A percentile compares a stretch with the other conserved stretches of the same genome.
Conservation (phyloP, 2,797 vertebrate species). For the Gymnopithys bicolor region DNA sequence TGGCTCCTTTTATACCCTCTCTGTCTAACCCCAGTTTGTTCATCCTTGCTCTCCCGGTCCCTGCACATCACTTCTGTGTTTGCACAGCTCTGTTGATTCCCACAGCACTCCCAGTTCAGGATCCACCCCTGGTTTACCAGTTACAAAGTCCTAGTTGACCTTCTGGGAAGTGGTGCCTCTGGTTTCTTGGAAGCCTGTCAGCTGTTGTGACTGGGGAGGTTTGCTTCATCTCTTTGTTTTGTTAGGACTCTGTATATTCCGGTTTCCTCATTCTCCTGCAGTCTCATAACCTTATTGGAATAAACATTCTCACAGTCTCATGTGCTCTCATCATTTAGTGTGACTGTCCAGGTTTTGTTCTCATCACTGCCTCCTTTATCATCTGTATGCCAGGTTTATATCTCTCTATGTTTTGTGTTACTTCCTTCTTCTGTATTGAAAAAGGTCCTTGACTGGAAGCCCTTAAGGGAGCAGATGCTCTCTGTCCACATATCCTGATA, state of each 20-base stretch:
- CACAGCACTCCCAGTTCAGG: background rate
- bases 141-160: background rate
- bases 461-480: background rate
- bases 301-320: background rate
- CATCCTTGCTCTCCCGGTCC: background rate
- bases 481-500: background rate
- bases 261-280: background rate
- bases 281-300: background rate
- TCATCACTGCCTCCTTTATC: background rate
- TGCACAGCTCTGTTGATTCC: background rate
- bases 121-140: background rate
- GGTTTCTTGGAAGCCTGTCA: background rate
- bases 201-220: background rate
- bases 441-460: background rate
- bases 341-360: background rate
- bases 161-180: background rate
- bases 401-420: background rate
- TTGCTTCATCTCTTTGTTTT: background rate
- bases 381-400: background rate
- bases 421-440: background rate
- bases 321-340: rapidly evolving
- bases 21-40: background rate
- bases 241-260: background rate
- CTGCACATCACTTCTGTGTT: background rate
- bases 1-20: background rate